These are phyloP conservation scores for Daphoenositta chrysoptera DNA, from an alignment of 2,113 vertebrate species.

Conservation along the genomic window DNA sequence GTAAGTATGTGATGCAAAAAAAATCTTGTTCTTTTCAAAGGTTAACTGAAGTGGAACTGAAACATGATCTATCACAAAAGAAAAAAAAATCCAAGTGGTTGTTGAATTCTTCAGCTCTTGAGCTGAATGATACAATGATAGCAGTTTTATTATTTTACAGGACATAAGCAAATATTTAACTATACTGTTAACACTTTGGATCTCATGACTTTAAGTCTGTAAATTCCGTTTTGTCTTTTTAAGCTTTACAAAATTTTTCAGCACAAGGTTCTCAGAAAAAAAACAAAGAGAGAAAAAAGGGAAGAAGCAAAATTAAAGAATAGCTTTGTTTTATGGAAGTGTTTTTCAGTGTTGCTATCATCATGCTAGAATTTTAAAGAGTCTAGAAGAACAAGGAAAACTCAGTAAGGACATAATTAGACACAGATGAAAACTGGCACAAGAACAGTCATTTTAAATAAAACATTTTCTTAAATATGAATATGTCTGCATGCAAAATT, in stretches of 20 bases:
- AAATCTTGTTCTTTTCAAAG: conserved; percentile 67
- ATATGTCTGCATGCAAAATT: background rate
- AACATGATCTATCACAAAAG: conserved; percentile 80
- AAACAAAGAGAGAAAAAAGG: background rate
- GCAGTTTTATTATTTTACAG: background rate
- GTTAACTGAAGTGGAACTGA: conserved; percentile 78
- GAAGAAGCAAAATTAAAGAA: background rate
- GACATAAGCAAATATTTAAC: background rate
- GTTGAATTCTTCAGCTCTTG: conserved; percentile 31
- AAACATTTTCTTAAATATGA: conserved; percentile 12
- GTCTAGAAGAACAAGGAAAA: background rate
- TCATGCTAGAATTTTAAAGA: background rate
- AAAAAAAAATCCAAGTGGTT: background rate
- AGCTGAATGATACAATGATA: background rate
- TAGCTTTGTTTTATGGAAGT: background rate
- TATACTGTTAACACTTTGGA: background rate
- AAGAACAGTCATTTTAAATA: conserved; percentile 5
- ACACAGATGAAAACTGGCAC: background rate
- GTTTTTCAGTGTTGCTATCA: background rate
- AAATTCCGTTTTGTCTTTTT: background rate
- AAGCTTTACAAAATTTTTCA: background rate
- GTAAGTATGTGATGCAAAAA: conserved; percentile 82
- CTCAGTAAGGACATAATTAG: background rate
- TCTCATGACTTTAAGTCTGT: background rate
- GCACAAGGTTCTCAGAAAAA: background rate